Percentiles rank a stretch among this genome's conserved stretches.
Conservation (phyloP, 2,113 vertebrate species). For the Syrmaticus mikado region DNA sequence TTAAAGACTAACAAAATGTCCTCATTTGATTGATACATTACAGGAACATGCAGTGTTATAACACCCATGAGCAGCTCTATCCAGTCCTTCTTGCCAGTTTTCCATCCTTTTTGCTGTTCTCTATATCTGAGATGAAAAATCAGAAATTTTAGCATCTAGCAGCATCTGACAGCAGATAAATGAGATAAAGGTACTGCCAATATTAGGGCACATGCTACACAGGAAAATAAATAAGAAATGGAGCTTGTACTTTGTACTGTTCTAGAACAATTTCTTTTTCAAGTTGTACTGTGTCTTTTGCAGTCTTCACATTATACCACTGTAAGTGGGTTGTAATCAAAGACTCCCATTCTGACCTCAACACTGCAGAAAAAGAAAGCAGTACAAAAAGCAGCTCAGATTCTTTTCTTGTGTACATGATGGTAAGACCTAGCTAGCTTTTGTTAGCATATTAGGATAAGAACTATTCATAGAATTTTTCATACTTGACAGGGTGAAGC, state of each 20-base stretch:
- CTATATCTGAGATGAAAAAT: conserved; percentile 8
- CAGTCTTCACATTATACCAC: background rate
- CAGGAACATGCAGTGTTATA: background rate
- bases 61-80: background rate
- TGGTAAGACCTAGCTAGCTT: background rate
- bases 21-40: background rate
- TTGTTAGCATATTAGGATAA: background rate
- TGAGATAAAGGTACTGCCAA: background rate
- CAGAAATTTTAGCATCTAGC: background rate
- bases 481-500: background rate
- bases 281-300: background rate
- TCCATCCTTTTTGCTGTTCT: conserved; percentile 30
- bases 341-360: background rate
- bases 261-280: background rate
- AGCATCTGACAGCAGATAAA: conserved; percentile 15
- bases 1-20: background rate
- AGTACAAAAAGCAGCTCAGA: background rate
- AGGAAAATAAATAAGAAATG: background rate
- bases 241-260: background rate
- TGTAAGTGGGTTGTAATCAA: background rate
- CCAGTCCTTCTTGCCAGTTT: conserved; percentile 1
- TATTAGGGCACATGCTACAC: background rate
- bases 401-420: background rate
- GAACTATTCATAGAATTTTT: background rate
- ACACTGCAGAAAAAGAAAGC: background rate